Conservation (phyloP, 1,140 invertebrate species). For the Bombus affinis region DNA sequence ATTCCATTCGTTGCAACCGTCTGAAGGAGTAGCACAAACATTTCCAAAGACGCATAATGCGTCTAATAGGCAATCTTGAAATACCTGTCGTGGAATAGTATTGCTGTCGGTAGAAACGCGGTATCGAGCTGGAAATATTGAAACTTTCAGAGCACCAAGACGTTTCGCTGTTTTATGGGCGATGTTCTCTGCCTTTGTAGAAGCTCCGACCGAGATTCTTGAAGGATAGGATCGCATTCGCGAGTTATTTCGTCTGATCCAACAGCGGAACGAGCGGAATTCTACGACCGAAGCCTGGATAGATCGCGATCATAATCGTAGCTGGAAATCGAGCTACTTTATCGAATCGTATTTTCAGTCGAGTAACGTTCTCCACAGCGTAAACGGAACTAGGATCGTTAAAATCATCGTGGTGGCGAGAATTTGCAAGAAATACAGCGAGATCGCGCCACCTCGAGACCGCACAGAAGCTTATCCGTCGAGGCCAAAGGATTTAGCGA, state of each 20-base stretch:
- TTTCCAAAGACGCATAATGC: too few species aligned
- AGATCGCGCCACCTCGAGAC: constrained; percentile 28
- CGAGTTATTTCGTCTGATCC: not conserved
- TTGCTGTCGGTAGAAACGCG: not conserved
- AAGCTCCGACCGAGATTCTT: not conserved
- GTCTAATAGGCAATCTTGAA: not conserved
- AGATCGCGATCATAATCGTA: not conserved
- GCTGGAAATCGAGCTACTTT: too few species aligned
- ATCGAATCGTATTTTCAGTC: too few species aligned
- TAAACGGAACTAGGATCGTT: constrained; percentile 23
- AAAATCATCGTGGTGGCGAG: constrained; percentile 6
- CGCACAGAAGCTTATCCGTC: too few species aligned
- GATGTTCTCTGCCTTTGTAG: not conserved
- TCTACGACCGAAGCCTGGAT: not conserved
- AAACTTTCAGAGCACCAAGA: not conserved
- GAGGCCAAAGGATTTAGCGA: too few species aligned
- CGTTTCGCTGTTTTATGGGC: not conserved
- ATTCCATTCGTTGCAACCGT: too few species aligned
- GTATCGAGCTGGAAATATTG: not conserved
- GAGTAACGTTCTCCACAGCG: not conserved
- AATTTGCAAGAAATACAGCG: not conserved
- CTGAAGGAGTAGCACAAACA: too few species aligned
- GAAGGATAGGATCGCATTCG: too few species aligned
- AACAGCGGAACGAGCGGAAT: not conserved
- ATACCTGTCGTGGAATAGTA: not conserved